Evolutionary conservation across 2,797 vertebrate species (phyloP), one percentile per base, ranked within the genome.

Genomic region (Melanotaenia parkinsoni): DNA sequence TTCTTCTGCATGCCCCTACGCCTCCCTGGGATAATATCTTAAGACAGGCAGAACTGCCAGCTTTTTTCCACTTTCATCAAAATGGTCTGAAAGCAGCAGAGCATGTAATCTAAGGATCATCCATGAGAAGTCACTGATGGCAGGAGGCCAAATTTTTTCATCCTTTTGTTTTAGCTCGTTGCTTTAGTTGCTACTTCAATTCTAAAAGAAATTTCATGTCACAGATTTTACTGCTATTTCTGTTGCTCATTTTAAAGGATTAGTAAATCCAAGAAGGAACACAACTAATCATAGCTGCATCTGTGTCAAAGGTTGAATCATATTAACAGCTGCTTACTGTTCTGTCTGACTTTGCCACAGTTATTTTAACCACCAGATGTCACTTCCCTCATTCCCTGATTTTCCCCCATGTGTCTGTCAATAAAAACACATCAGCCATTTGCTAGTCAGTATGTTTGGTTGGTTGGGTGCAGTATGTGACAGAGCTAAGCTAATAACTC

Each of bases 401-500:
- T 72, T 70, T 47, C 59, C 58, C 54, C 72, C 20, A 0, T 8
- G 18, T 47, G 45, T 77, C 80, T 80, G 60, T 72, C 74, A 78
- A 16, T 51, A 69, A 64, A 77, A 79, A 37, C 76, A 79, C 69
- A 86, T 40, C 35, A 84, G 74, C 71, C 67, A 67, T 86, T 86
- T 86, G 56, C 66, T 67, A 13, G 51, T 74, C 61, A 70, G 43
- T 76, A 11, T 77, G 63, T 80, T 77, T 72, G 72, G 70, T 69
- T 77, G 72, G 70, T 71, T 72, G 32, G 56, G 35, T 67, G 18
- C 53, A 63, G 56, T 81, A 38, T 82, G 74, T 82, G 53, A 71
- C 66, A 67, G 84, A 77, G 79, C 71, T 59, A 12, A 22, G 68
- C 75, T 91, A 91, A 89, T 89, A 85, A 63, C 56, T 50, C 67